Base-by-base conservation (phyloP, 2,797 vertebrate genomes). In the Crenichthys baileyi region DNA sequence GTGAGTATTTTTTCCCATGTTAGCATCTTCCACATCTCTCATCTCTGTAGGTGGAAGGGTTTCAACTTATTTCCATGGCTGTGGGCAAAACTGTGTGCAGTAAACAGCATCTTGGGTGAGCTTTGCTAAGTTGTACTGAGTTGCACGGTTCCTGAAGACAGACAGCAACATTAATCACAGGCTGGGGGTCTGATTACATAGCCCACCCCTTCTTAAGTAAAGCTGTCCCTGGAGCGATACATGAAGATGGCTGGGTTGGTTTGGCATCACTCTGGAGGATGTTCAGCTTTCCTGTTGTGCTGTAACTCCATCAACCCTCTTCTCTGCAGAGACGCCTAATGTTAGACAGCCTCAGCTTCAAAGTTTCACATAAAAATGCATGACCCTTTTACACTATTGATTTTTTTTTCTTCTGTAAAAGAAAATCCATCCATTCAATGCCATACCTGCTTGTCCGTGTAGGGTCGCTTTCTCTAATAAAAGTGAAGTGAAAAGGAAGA, bases 131-230 rank as follows among this genome's bases (percentile, higher is more conserved):
- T 92, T 89, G 84, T 86, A 83, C 85, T 82, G 90, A 90, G 85
- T 84, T 80, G 78, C 81, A 83, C 75, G 55, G 85, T 90, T 80
- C 93, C 92, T 86, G 90, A 89, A 94, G 94, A 94, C 85, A 91
- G 93, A 95, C 90, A 90, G 89, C 88, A 91, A 90, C 92, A 94
- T 94, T 95, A 95, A 95, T 95, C 93, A 94, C 93, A 88, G 90
- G 88, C 94, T 84, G 83, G 90, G 92, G 93, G 92, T 92, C 88
- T 94, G 94, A 94, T 94, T 95, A 93, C 92, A 91, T 83, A 93
- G 92, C 89, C 90, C 86, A 74, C 79, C 87, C 91, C 89, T 85
- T 91, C 90, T 94, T 94, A 89, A 94, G 92, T 92, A 94, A 95
- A 95, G 93, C 93, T 93, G 85, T 83, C 93, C 92, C 93, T 79